Evolutionary conservation across 2,113 vertebrate genomes (phyloP).

Genomic region (Trogon surrucura): DNA sequence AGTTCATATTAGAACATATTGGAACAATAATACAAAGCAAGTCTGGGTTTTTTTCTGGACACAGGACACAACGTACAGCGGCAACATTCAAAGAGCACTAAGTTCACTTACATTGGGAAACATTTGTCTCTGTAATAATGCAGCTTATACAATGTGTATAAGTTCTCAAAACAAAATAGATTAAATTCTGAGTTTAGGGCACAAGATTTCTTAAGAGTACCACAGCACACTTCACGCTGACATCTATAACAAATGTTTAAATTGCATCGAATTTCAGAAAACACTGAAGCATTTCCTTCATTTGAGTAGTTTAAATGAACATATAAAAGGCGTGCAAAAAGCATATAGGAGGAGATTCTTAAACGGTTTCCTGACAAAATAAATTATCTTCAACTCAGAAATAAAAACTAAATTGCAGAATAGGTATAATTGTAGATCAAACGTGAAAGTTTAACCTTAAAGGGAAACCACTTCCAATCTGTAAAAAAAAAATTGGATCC

Average conservation of each 20-base stretch:
- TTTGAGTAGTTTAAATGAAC: not conserved
- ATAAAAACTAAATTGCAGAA: not conserved
- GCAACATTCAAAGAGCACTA: not conserved
- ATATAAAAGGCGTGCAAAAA: not conserved
- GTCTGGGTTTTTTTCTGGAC: not conserved
- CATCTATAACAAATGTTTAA: not conserved
- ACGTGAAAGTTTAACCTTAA: not conserved
- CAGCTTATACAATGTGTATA: not conserved
- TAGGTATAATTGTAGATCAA: not conserved
- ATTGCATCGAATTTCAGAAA: not conserved
- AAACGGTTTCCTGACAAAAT: not conserved
- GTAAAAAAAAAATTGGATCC: not conserved
- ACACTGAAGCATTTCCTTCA: not conserved
- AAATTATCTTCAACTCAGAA: not conserved
- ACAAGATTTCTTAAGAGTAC: not conserved
- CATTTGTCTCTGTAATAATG: not conserved
- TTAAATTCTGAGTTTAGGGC: not conserved
- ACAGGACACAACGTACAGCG: not conserved
- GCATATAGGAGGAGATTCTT: not conserved
- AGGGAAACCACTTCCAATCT: not conserved
- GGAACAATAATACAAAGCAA: not conserved
- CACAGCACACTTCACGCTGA: not conserved
- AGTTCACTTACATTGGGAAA: not conserved
- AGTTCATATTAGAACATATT: not conserved
- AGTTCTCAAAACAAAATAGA: not conserved